Evolutionary conservation across 2,888 invertebrate species (phyloP).

Genomic region (Ernsta delagoae): DNA sequence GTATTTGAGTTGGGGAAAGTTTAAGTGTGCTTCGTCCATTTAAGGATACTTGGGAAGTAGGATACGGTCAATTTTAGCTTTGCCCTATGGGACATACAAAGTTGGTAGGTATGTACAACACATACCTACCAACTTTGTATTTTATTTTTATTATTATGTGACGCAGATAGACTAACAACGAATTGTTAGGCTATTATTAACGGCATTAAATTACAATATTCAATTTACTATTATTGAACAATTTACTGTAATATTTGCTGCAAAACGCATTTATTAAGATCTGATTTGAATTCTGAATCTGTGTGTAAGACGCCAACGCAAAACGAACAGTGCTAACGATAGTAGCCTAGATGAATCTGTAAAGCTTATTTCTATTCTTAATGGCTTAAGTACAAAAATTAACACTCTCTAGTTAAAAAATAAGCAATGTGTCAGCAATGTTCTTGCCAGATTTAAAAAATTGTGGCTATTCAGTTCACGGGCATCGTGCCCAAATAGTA

Average conservation of each 20-base stretch:
- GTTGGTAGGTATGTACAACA: too few relatives aligned
- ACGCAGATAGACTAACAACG: neutral
- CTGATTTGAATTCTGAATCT: slow-evolving; percentile 5
- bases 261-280: too few relatives aligned
- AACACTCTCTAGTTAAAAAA: slow-evolving; percentile 51
- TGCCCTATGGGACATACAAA: neutral
- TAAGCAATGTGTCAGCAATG: slow-evolving; percentile 55
- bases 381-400: slow-evolving; percentile 53
- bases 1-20: neutral
- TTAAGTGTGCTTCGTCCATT: neutral
- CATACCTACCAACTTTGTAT: too few relatives aligned
- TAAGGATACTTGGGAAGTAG: neutral
- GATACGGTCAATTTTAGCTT: neutral
- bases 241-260: too few relatives aligned
- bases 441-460: slow-evolving; percentile 56
- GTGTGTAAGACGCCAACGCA: slow-evolving; percentile 11
- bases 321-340: slow-evolving; percentile 46
- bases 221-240: too few relatives aligned
- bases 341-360: slow-evolving; percentile 53
- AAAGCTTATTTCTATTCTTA: slow-evolving; percentile 47
- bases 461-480: slow-evolving; percentile 48
- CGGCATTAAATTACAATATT: too few relatives aligned
- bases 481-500: slow-evolving; percentile 53
- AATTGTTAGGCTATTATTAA: too few relatives aligned
- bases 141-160: neutral